Evolutionary conservation across 2,113 vertebrate species (phyloP).

Genomic region (Dicentrarchus labrax): DNA sequence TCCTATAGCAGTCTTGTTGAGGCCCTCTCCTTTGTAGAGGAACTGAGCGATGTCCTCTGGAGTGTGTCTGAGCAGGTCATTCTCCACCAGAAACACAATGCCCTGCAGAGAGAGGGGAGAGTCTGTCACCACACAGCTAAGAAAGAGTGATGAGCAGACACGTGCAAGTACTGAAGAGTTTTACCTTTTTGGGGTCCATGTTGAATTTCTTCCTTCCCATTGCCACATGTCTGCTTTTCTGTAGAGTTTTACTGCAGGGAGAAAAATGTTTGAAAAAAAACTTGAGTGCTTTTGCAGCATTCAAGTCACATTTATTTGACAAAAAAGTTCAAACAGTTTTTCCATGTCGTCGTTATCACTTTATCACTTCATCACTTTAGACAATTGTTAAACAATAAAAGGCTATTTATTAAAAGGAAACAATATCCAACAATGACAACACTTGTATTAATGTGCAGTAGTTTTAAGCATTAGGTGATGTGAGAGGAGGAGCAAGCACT

Average conservation of each 20-base stretch:
- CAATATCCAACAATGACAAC: neutral
- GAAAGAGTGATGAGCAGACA: neutral
- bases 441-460: neutral
- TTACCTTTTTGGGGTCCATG: constrained; percentile 94
- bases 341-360: too few relatives aligned
- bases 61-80: constrained; percentile 90
- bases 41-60: constrained; percentile 92
- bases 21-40: constrained; percentile 94
- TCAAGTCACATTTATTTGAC: neutral
- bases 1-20: constrained; percentile 95
- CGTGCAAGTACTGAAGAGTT: neutral
- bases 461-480: neutral
- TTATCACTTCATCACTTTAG: neutral
- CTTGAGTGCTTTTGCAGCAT: neutral
- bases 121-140: constrained; percentile 2
- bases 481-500: neutral
- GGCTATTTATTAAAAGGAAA: neutral
- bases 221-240: constrained; percentile 91
- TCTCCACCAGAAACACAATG: constrained; percentile 92
- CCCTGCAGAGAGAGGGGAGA: constrained; percentile 79
- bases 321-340: too few relatives aligned
- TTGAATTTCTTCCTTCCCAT: constrained; percentile 93
- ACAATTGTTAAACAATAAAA: too few relatives aligned
- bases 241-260: constrained; percentile 90
- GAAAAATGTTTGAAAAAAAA: constrained; percentile 5